phyloP scores from a whole-genome alignment of 2,888 invertebrate genomes.

The Pocota personata region DNA sequence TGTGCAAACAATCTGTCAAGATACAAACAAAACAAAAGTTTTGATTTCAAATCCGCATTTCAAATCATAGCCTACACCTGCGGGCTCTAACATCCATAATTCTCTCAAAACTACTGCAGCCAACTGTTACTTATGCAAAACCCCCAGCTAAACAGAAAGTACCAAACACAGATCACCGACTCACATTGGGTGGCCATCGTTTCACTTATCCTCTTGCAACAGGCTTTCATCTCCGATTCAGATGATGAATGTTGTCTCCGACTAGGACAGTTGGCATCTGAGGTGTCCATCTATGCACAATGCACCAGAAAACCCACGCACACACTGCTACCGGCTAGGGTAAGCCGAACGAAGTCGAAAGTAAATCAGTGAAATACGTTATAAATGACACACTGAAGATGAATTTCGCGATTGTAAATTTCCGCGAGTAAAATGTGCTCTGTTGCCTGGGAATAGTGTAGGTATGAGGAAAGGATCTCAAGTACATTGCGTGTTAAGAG shows the following conservation, averaged over 20 bases:
- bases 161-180: slow-evolving; percentile 20
- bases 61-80: slow-evolving; percentile 24
- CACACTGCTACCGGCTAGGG: slow-evolving; percentile 26
- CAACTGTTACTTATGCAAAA: slow-evolving; percentile 51
- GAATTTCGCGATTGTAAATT: slow-evolving; percentile 46
- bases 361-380: slow-evolving; percentile 61
- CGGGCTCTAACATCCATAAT: slow-evolving; percentile 30
- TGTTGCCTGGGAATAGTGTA: slow-evolving; percentile 1
- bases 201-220: slow-evolving; percentile 55
- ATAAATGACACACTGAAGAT: slow-evolving; percentile 65
- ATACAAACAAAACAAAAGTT: neutral
- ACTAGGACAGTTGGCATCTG: slow-evolving; percentile 43
- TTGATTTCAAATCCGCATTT: slow-evolving; percentile 24
- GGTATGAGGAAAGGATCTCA: slow-evolving; percentile 42
- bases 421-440: slow-evolving; percentile 46
- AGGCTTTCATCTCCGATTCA: slow-evolving; percentile 69
- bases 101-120: slow-evolving; percentile 14
- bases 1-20: neutral
- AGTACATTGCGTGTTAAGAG: slow-evolving; percentile 28
- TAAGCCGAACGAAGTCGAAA: slow-evolving; percentile 51
- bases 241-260: slow-evolving; percentile 65
- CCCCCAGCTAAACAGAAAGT: slow-evolving; percentile 49
- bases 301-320: slow-evolving; percentile 65
- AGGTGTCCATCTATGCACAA: slow-evolving; percentile 60
- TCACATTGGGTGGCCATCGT: slow-evolving; percentile 69